Percentiles rank a stretch among this genome's conserved stretches.
phyloP scores from a whole-genome alignment of 2,888 invertebrate genomes.

The Lycia hirtaria region DNA sequence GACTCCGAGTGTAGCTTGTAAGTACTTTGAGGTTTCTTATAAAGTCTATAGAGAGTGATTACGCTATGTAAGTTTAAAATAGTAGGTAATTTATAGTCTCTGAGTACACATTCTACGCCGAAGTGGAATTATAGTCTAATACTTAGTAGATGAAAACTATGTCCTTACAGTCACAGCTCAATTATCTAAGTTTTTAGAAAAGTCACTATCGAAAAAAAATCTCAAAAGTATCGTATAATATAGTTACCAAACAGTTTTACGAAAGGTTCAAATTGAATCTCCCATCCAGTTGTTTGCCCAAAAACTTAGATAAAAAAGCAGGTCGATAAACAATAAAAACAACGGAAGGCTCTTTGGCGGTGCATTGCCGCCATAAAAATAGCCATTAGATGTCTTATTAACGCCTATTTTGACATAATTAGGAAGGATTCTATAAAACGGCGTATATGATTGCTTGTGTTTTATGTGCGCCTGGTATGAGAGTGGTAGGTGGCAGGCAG shows the following conservation, averaged over 20 bases:
- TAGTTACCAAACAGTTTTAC: constrained; percentile 13
- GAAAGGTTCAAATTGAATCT: constrained; percentile 60
- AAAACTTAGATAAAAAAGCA: constrained; percentile 78
- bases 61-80: too few species aligned
- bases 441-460: constrained; percentile 74
- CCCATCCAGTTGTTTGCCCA: constrained; percentile 70
- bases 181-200: background rate
- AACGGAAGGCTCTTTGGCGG: constrained; percentile 79
- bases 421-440: constrained; percentile 74
- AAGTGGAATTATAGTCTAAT: too few species aligned
- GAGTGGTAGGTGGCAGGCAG: constrained; percentile 23
- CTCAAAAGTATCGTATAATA: background rate
- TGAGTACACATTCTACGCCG: too few species aligned
- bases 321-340: constrained; percentile 69
- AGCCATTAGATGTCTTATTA: constrained; percentile 81
- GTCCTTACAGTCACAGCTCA: too few species aligned
- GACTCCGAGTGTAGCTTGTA: too few species aligned
- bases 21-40: too few species aligned
- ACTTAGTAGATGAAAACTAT: too few species aligned
- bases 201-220: background rate
- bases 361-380: constrained; percentile 70
- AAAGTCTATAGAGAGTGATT: too few species aligned
- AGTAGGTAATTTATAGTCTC: too few species aligned
- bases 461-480: constrained; percentile 41
- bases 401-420: constrained; percentile 85